Conservation (phyloP, 2,888 invertebrate species). For the Ornithoptera priamus region DNA sequence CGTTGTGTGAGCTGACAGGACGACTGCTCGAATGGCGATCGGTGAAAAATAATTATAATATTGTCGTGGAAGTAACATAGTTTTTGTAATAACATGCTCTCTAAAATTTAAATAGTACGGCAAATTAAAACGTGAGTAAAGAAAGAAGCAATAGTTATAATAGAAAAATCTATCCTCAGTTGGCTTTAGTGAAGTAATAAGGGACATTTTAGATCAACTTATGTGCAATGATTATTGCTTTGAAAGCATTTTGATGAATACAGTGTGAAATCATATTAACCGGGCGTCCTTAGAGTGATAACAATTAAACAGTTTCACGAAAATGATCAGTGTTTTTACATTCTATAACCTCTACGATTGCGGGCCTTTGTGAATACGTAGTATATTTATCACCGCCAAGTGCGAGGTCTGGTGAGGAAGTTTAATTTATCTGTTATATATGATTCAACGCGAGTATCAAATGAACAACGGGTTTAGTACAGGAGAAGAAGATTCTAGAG, state of each 20-base stretch:
- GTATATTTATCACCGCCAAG: conserved; percentile 56
- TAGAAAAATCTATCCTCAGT: conserved; percentile 34
- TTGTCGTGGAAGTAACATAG: conserved; percentile 21
- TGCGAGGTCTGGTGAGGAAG: conserved; percentile 58
- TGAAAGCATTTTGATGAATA: conserved; percentile 37
- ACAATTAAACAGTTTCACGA: conserved; percentile 46
- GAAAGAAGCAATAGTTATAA: conserved; percentile 29
- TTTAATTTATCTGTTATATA: conserved; percentile 70
- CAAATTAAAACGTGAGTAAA: conserved; percentile 9
- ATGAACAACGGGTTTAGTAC: conserved; percentile 94
- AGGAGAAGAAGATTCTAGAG: conserved; percentile 93
- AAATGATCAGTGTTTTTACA: conserved; percentile 63
- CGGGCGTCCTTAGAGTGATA: conserved; percentile 47
- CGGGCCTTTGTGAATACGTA: conserved; percentile 69
- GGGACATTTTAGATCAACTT: conserved; percentile 48
- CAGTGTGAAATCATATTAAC: conserved; percentile 40
- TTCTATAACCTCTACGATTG: conserved; percentile 68
- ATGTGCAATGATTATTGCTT: conserved; percentile 56
- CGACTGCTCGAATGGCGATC: conserved; percentile 32
- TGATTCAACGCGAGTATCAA: conserved; percentile 80
- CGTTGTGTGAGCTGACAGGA: conserved; percentile 29
- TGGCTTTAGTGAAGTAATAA: conserved; percentile 43
- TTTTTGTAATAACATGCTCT: conserved; percentile 5
- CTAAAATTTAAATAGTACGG: conserved; percentile 1
- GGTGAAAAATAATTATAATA: conserved; percentile 31